phyloP scores from a whole-genome alignment of 2,888 invertebrate species.

The Bembecia ichneumoniformis region DNA sequence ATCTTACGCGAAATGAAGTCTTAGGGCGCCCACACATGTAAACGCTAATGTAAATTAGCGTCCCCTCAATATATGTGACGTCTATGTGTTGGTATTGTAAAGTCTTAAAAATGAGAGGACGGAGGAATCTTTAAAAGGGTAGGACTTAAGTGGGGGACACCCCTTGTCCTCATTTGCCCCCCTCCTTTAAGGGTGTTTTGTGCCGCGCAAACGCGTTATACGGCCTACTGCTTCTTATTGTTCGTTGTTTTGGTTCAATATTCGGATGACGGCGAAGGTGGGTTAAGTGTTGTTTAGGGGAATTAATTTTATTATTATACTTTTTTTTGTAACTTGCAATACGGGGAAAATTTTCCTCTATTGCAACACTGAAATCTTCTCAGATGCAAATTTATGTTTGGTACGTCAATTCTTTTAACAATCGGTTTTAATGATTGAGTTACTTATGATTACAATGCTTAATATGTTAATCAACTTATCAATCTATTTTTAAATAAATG shows the following conservation, averaged over 20 bases:
- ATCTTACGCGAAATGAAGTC: slow-evolving; percentile 3
- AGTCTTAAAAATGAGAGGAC: slow-evolving; percentile 72
- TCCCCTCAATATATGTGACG: slow-evolving; percentile 38
- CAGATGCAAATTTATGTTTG: no score
- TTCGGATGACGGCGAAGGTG: slow-evolving; percentile 55
- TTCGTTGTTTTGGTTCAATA: slow-evolving; percentile 66
- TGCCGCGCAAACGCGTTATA: slow-evolving; percentile 56
- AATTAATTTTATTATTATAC: slow-evolving; percentile 29
- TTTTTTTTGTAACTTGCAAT: background rate
- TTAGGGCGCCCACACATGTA: background rate
- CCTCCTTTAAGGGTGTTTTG: slow-evolving; percentile 36
- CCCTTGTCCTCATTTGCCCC: slow-evolving; percentile 34
- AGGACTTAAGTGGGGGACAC: slow-evolving; percentile 59
- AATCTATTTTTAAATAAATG: no score
- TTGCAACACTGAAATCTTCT: no score
- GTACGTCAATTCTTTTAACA: no score
- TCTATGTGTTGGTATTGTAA: slow-evolving; percentile 67
- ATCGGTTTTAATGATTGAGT: no score
- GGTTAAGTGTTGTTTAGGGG: slow-evolving; percentile 52
- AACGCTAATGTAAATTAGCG: slow-evolving; percentile 48
- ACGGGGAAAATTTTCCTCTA: no score
- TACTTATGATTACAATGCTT: no score
- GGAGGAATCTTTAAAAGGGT: slow-evolving; percentile 71
- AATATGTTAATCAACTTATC: no score
- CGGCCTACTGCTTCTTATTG: slow-evolving; percentile 61